Percentiles rank a stretch among this genome's conserved stretches.
These are phyloP conservation scores for Sylvicapra grimmia DNA, from an alignment of 2,113 vertebrate species.

Conservation along the genomic window DNA sequence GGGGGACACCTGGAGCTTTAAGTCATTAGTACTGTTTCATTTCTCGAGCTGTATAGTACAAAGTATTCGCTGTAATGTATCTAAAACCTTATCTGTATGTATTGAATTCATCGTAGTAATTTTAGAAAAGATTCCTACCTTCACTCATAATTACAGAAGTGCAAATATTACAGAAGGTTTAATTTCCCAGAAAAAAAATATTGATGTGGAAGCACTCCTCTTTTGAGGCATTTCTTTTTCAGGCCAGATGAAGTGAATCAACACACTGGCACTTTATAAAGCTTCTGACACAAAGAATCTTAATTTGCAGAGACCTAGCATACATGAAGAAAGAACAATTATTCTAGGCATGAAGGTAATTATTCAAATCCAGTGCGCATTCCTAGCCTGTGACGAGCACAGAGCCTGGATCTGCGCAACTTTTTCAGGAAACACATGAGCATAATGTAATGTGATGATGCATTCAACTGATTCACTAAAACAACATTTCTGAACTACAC, in stretches of 20 bases:
- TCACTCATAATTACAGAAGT: neutral
- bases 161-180: neutral
- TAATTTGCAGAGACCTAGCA: slow-evolving; percentile 21
- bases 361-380: neutral
- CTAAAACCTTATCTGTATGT: neutral
- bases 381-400: neutral
- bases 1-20: neutral
- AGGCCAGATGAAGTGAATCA: neutral
- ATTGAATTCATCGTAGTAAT: neutral
- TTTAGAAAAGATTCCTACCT: neutral
- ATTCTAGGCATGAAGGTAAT: neutral
- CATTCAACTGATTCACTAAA: neutral
- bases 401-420: neutral
- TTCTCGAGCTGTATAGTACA: neutral
- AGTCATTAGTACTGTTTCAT: neutral
- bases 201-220: neutral
- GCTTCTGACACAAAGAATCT: neutral
- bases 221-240: neutral
- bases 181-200: neutral
- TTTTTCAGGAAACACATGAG: neutral
- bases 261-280: neutral
- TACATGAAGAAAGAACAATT: neutral
- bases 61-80: neutral
- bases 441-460: neutral
- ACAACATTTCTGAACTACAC: neutral